Base-by-base conservation (phyloP, 2,797 vertebrate species). In the Kryptolebias ocellatus region DNA sequence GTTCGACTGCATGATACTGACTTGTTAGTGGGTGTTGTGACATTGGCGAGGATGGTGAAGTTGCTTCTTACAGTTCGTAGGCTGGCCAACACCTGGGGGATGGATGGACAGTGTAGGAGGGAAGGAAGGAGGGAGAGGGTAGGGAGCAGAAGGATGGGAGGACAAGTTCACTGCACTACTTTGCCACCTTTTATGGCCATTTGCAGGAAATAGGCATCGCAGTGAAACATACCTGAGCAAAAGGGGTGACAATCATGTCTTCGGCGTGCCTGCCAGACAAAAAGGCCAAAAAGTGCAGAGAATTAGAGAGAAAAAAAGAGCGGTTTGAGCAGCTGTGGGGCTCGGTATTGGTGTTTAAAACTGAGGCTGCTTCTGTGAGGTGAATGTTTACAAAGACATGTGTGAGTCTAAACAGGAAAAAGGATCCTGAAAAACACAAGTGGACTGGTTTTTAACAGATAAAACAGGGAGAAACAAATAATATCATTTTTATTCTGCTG, bases 171-270 rank as follows among this genome's bases (percentile, higher is more conserved):
- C 81, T 72, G 67, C 70, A 72, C 78, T 76, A 61, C 83, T 88
- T 83, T 82, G 49, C 46, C 50, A 67, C 68, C 39, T 51, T 77
- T 81, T 76, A 28, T 44, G 46, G 64, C 66, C 29, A 71, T 81
- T 79, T 73, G 64, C 56, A 58, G 70, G 64, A 76, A 68, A 80
- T 80, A 74, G 64, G 76, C 64, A 18, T 68, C 49, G 31, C 11
- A 3, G 60, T 15, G 58, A 18, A 10, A 71, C 86, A 53, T 86
- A 98, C 96, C 96, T 98, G 96, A 92, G 96, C 96, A 18, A 98
- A 98, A 20, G 96, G 96, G 10, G 96, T 97, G 79, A 98, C 96
- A 17, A 98, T 98, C 91, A 98, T 95, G 91, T 98, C 96, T 89
- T 98, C 96, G 0, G 95, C 87, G 4, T 98, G 95, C 80, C 96